These are phyloP conservation scores for Cliona cf. orientalis DNA, from an alignment of 37 sponge, comb jelly and placozoan species.

Conservation along the genomic window DNA sequence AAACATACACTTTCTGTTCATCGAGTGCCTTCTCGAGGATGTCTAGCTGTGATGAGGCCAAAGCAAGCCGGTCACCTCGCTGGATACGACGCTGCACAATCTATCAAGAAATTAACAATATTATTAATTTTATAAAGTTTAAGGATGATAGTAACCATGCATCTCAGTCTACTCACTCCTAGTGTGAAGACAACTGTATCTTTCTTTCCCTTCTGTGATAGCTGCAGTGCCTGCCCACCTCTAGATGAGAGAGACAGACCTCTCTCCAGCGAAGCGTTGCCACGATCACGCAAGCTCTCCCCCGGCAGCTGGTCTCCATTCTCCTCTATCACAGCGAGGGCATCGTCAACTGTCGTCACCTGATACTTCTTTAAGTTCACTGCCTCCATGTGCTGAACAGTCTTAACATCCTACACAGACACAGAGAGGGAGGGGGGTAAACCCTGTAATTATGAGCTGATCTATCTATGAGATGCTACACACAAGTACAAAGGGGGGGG, in stretches of 20 bases:
- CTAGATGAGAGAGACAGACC: constrained; percentile 39
- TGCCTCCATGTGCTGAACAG: constrained; percentile 66
- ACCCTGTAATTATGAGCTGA: not conserved
- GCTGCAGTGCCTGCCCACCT: constrained; percentile 35
- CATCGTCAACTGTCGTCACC: constrained; percentile 59
- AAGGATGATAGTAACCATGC: not conserved
- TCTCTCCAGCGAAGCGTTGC: constrained; percentile 36
- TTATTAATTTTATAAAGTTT: not conserved
- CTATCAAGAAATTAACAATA: not conserved
- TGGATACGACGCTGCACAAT: constrained; percentile 22
- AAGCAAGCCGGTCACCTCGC: constrained; percentile 26
- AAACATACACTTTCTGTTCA: constrained; percentile 68
- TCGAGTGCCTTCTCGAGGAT: constrained; percentile 51
- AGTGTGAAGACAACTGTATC: constrained; percentile 57
- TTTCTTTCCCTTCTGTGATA: constrained; percentile 68
- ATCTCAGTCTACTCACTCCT: constrained; percentile 17
- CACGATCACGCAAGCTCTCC: constrained; percentile 4
- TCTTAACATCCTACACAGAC: constrained; percentile 66
- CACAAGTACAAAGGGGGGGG: too few species aligned
- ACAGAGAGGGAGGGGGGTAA: not conserved
- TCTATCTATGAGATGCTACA: not conserved
- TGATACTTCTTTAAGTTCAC: constrained; percentile 58
- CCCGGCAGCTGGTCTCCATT: constrained; percentile 4
- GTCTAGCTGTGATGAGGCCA: constrained; percentile 26
- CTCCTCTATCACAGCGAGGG: constrained; percentile 54